Conservation (phyloP, 53 echinoderm and acorn worm genomes). For the Paelopatides confundens region DNA sequence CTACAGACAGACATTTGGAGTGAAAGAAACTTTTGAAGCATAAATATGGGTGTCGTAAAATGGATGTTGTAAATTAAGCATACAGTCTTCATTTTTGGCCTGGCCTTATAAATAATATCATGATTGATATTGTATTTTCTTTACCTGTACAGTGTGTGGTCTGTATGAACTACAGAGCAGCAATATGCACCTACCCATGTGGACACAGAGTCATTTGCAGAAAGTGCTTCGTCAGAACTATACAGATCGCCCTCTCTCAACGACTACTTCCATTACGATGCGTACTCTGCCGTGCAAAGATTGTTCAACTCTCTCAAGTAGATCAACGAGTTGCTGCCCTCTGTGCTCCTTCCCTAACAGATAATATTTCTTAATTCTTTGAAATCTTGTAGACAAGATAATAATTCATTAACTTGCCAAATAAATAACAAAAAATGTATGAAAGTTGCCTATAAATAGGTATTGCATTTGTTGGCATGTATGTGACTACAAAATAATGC, state of each 20-base stretch:
- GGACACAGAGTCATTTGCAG: slow-evolving; percentile 90
- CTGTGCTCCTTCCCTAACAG: background rate
- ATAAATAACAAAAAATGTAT: background rate
- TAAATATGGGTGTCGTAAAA: too few species aligned
- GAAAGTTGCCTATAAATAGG: background rate
- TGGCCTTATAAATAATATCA: too few species aligned
- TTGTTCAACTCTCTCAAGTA: slow-evolving; percentile 71
- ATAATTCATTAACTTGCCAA: too few species aligned
- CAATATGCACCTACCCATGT: slow-evolving; percentile 91
- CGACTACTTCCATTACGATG: slow-evolving; percentile 91
- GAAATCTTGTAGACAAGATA: background rate
- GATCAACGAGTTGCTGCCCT: slow-evolving; percentile 28
- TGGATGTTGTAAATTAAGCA: too few species aligned
- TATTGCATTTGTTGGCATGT: background rate
- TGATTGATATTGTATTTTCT: background rate
- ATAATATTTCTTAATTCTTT: background rate
- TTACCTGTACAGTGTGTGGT: slow-evolving; percentile 85
- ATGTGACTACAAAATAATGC: too few species aligned
- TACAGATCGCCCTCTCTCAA: slow-evolving; percentile 94
- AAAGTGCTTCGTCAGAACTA: slow-evolving; percentile 96
- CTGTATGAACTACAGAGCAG: slow-evolving; percentile 84
- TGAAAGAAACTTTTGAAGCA: too few species aligned
- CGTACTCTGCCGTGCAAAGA: slow-evolving; percentile 90
- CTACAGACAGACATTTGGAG: too few species aligned
- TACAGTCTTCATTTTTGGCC: too few species aligned